Evolutionary conservation across 1,140 invertebrate genomes (phyloP).

Genomic region (Trachymyrmex septentrionalis): DNA sequence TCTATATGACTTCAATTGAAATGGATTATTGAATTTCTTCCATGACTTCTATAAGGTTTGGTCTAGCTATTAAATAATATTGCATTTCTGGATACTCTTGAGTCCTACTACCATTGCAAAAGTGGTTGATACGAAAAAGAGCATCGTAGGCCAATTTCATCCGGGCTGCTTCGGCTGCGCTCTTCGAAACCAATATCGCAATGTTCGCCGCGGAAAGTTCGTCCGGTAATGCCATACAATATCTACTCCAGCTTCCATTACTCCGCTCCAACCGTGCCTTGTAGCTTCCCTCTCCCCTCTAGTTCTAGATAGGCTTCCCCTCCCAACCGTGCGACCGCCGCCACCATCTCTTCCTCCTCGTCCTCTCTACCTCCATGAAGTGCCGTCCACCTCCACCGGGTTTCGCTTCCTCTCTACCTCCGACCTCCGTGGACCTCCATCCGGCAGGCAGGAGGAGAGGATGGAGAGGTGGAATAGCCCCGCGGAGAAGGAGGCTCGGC

Average conservation of each 20-base stretch:
- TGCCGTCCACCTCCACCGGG: slow-evolving; percentile 63
- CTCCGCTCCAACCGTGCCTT: slow-evolving; percentile 78
- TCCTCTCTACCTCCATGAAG: slow-evolving; percentile 59
- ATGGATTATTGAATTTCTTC: neutral
- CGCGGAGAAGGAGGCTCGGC: slow-evolving; percentile 55
- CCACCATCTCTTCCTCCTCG: slow-evolving; percentile 61
- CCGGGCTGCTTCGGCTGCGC: slow-evolving; percentile 56
- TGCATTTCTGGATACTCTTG: slow-evolving; percentile 11
- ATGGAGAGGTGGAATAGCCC: slow-evolving; percentile 71
- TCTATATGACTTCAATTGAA: neutral
- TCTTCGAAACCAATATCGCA: slow-evolving; percentile 85
- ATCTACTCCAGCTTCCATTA: slow-evolving; percentile 86
- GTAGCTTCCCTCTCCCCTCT: slow-evolving; percentile 68
- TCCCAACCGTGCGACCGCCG: slow-evolving; percentile 66
- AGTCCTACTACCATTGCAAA: neutral
- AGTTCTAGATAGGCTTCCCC: slow-evolving; percentile 69
- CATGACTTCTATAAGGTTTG: neutral
- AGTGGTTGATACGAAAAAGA: slow-evolving; percentile 33
- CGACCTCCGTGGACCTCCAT: slow-evolving; percentile 73
- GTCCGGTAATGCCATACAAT: slow-evolving; percentile 85
- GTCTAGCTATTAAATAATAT: neutral
- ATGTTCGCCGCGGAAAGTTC: slow-evolving; percentile 84
- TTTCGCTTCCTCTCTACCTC: slow-evolving; percentile 64
- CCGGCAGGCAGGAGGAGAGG: slow-evolving; percentile 54
- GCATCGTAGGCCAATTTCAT: slow-evolving; percentile 59